A percentile compares a stretch with the other conserved stretches of the same genome.
These are phyloP conservation scores for Tarsius wallacei DNA, from an alignment of 2,797 vertebrate species.

Conservation along the genomic window DNA sequence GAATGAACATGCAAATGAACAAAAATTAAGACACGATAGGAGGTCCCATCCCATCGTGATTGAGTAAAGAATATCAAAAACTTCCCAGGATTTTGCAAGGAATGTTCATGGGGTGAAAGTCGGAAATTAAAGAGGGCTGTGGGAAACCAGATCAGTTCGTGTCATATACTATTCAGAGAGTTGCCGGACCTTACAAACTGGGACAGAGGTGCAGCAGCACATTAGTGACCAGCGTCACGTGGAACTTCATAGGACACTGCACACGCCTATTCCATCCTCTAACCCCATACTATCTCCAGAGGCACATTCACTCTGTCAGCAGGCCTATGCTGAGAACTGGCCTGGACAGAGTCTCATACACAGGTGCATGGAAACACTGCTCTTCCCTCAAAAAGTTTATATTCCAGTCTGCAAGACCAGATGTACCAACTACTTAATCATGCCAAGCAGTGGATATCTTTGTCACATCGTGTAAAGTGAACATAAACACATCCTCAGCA, in stretches of 20 bases:
- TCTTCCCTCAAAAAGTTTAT: neutral
- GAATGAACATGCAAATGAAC: neutral
- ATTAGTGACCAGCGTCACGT: fast-evolving
- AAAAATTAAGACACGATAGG: neutral
- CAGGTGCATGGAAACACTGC: neutral
- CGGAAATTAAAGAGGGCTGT: neutral
- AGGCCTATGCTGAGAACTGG: neutral
- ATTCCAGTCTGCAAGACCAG: neutral
- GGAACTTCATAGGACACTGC: too few species aligned
- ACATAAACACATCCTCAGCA: neutral
- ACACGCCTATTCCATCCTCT: neutral
- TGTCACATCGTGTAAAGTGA: neutral
- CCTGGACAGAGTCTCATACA: neutral
- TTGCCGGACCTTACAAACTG: neutral
- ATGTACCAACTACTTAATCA: neutral
- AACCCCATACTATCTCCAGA: neutral
- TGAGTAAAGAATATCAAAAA: neutral
- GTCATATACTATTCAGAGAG: neutral
- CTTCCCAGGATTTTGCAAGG: neutral
- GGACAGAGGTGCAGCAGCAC: neutral
- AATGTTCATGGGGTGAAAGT: neutral
- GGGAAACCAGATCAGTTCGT: neutral
- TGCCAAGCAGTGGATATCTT: neutral
- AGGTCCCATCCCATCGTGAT: neutral
- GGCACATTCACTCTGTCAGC: neutral